These are phyloP conservation scores for Mnemiopsis leidyi DNA, from an alignment of 37 sponge, comb jelly and placozoan genomes.

Conservation along the genomic window DNA sequence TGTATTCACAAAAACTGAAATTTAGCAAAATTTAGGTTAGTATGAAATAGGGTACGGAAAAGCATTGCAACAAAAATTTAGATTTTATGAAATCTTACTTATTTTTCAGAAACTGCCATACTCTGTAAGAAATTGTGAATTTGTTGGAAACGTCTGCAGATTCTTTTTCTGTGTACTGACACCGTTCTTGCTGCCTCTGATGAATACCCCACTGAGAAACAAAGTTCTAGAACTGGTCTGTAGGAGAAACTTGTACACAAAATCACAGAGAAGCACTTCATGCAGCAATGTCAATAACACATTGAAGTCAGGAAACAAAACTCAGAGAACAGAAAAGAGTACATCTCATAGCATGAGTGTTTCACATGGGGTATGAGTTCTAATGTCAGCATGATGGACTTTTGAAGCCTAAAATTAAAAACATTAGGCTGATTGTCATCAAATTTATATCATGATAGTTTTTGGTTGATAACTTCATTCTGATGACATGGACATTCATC, in stretches of 20 bases:
- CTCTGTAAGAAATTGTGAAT: neutral
- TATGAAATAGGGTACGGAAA: no score
- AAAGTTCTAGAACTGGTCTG: neutral
- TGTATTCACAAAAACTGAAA: neutral
- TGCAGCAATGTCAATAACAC: neutral
- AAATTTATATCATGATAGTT: no score
- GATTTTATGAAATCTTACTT: no score
- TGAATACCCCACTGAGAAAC: slow-evolving; percentile 10
- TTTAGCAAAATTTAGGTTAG: no score
- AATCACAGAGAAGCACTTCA: neutral
- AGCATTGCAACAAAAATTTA: no score
- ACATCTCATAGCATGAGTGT: neutral
- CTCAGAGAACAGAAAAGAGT: neutral
- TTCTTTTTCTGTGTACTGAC: slow-evolving; percentile 8
- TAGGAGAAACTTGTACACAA: neutral
- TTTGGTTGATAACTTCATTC: no score
- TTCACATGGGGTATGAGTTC: neutral
- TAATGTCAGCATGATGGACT: no score
- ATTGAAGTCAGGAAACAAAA: neutral
- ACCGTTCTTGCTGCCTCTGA: slow-evolving; percentile 3
- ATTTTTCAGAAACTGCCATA: slow-evolving; percentile 7
- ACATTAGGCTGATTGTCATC: no score
- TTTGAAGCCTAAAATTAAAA: no score
- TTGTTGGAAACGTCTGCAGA: slow-evolving; percentile 28
- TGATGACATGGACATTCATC: no score